Percentiles rank a stretch among this genome's conserved stretches.
Conservation (phyloP, 1,140 invertebrate genomes). For the Pachypeltis micranthus region DNA sequence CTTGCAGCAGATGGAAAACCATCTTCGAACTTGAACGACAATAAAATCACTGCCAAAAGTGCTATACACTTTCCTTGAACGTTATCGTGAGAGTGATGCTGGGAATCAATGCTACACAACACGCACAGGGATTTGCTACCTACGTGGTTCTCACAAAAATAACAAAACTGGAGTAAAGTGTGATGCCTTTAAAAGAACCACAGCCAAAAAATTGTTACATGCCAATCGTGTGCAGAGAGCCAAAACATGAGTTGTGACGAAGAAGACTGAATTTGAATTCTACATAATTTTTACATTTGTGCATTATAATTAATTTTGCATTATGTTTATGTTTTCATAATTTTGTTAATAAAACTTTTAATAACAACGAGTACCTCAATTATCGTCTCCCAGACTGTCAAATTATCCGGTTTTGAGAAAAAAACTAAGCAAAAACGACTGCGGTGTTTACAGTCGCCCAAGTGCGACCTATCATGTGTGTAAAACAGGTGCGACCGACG, state of each 20-base stretch:
- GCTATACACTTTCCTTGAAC: neutral
- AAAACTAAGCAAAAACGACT: no score
- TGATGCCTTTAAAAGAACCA: neutral
- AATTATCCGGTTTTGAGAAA: no score
- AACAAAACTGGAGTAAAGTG: neutral
- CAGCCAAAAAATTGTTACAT: neutral
- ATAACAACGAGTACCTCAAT: no score
- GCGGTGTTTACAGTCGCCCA: no score
- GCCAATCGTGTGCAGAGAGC: neutral
- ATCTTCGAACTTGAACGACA: neutral
- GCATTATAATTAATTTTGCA: no score
- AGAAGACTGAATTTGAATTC: neutral
- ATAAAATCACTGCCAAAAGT: neutral
- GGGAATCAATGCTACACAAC: neutral
- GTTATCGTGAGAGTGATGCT: neutral
- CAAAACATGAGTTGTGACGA: no score
- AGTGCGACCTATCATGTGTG: no score
- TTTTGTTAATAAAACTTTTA: no score
- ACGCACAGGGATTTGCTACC: neutral
- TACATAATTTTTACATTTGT: no score
- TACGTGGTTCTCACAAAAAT: neutral
- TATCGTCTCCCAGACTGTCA: no score
- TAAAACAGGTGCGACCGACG: no score
- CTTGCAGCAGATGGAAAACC: neutral
- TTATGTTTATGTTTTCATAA: no score